These are phyloP conservation scores for Crypturellus tataupa DNA, from an alignment of 2,797 vertebrate genomes.

Conservation along the genomic window DNA sequence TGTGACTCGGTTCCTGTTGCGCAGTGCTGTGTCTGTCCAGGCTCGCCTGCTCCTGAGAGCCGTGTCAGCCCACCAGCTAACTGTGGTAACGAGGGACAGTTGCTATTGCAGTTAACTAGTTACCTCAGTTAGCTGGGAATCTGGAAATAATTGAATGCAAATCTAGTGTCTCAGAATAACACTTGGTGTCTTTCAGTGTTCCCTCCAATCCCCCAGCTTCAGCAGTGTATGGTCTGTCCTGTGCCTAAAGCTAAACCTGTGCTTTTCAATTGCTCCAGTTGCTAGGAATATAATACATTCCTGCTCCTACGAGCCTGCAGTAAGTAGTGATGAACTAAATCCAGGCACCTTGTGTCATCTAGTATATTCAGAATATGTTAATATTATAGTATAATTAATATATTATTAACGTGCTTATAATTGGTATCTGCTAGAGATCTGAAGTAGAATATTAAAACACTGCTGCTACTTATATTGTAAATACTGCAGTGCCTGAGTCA, in stretches of 20 bases:
- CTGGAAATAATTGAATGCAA: not conserved
- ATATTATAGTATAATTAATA: not conserved
- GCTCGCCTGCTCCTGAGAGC: not conserved
- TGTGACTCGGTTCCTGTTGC: not conserved
- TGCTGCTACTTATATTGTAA: not conserved
- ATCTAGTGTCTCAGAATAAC: not conserved
- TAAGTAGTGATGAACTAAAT: not conserved
- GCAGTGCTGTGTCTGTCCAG: not conserved
- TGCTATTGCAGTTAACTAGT: not conserved
- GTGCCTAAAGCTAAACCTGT: not conserved
- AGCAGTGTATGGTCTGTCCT: not conserved
- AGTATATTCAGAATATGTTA: not conserved
- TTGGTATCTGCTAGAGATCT: not conserved
- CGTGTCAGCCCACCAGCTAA: not conserved
- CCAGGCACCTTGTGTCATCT: not conserved
- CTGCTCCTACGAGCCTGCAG: not conserved
- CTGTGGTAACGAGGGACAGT: not conserved
- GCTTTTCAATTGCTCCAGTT: slow-evolving; percentile 31
- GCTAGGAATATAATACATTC: not conserved
- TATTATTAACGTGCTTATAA: not conserved
- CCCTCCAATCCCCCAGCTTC: not conserved
- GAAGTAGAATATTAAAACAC: not conserved
- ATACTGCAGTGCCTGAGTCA: not conserved
- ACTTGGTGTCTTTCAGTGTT: not conserved
- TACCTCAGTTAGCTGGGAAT: not conserved